Evolutionary conservation across 2,113 vertebrate species (phyloP).

Genomic region (Progne subis): DNA sequence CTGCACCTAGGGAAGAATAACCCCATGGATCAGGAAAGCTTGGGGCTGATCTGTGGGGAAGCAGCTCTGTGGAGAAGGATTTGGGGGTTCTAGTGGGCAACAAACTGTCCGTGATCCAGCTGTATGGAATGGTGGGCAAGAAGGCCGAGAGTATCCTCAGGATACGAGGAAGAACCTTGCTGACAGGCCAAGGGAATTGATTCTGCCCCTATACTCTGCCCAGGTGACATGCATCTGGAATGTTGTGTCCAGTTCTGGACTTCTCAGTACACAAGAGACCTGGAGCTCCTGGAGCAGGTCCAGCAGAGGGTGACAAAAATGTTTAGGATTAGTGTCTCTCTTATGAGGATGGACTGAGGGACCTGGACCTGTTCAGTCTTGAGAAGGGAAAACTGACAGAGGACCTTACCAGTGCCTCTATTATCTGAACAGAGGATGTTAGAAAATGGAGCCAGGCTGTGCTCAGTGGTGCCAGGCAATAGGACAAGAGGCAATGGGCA

Average conservation of each 20-base stretch:
- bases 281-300: not conserved
- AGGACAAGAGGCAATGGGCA: not conserved
- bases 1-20: not conserved
- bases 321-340: too few relatives aligned
- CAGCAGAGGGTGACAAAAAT: not conserved
- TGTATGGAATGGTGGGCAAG: too few relatives aligned
- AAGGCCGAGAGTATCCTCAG: not conserved
- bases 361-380: not conserved
- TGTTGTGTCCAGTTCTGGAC: not conserved
- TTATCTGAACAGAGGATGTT: not conserved
- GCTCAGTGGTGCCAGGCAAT: not conserved
- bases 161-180: too few relatives aligned
- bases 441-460: not conserved
- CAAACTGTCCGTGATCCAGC: not conserved
- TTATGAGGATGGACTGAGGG: not conserved
- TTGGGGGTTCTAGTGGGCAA: not conserved
- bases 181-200: not conserved
- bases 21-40: not conserved
- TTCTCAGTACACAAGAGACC: accelerated
- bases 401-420: not conserved
- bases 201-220: not conserved
- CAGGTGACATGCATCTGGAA: not conserved
- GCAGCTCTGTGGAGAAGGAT: not conserved
- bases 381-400: not conserved
- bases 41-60: not conserved